A percentile compares a stretch with the other conserved stretches of the same genome.
Evolutionary conservation across 2,888 invertebrate genomes (phyloP).

Genomic region (Sinopyrophorus schimmeli): DNA sequence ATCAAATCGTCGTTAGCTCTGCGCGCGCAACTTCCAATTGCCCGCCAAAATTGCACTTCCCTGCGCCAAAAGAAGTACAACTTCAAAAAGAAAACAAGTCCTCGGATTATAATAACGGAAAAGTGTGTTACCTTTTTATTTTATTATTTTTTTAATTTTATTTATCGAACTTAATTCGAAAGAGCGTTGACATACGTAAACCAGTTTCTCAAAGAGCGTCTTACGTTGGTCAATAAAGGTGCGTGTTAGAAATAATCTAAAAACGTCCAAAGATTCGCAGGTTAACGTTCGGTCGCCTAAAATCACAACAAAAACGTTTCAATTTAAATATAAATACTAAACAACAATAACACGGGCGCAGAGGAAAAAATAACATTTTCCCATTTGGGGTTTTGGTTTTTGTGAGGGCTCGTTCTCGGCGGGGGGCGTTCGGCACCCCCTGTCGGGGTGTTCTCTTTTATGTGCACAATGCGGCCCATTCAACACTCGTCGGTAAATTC

Average conservation of each 20-base stretch:
- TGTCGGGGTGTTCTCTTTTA: slow-evolving; percentile 39
- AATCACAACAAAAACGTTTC: slow-evolving; percentile 1
- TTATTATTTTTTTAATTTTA: background rate
- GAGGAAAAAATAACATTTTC: slow-evolving; percentile 40
- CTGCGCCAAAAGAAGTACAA: too few relatives aligned
- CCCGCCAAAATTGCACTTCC: too few relatives aligned
- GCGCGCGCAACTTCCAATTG: too few relatives aligned
- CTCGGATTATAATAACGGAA: too few relatives aligned
- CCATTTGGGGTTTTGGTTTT: too few relatives aligned
- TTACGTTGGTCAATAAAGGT: slow-evolving; percentile 5
- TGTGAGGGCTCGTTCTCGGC: slow-evolving; percentile 44
- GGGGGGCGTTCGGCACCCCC: slow-evolving; percentile 46
- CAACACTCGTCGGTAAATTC: slow-evolving; percentile 40
- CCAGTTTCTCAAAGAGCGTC: slow-evolving; percentile 6
- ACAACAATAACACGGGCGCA: background rate
- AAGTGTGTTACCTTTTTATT: too few relatives aligned
- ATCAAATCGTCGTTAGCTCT: too few relatives aligned
- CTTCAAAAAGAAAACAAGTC: too few relatives aligned
- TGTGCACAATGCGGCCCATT: slow-evolving; percentile 45
- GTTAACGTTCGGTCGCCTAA: background rate
- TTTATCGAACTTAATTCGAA: slow-evolving; percentile 7
- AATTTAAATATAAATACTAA: slow-evolving; percentile 16
- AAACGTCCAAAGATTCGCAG: slow-evolving; percentile 2
- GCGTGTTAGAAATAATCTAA: slow-evolving; percentile 8
- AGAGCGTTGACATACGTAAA: slow-evolving; percentile 14